Conservation (phyloP, 2,797 vertebrate species). For the Craterocephalus amniculus region DNA sequence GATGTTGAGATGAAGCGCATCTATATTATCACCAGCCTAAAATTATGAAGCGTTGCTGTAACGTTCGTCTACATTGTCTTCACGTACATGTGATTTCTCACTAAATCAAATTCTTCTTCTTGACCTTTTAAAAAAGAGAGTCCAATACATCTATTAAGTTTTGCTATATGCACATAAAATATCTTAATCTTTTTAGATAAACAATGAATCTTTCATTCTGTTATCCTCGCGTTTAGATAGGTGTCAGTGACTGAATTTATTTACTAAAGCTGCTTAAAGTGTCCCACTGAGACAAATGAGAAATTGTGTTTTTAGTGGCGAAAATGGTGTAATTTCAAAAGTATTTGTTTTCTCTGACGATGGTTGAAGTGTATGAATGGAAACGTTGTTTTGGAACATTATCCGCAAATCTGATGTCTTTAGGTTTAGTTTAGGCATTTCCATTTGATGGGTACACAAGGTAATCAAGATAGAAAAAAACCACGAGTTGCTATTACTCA, state of each 20-base stretch:
- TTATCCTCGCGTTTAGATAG: too few relatives aligned
- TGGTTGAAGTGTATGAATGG: background rate
- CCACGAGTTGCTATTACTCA: background rate
- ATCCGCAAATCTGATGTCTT: background rate
- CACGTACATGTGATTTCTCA: background rate
- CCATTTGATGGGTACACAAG: background rate
- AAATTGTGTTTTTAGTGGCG: background rate
- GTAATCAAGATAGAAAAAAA: too few relatives aligned
- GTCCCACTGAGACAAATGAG: background rate
- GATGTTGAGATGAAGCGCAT: conserved; percentile 59
- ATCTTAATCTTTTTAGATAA: too few relatives aligned
- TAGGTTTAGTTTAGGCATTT: background rate
- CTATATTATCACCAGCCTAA: conserved; percentile 29
- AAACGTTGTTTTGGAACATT: background rate
- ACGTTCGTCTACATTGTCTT: background rate
- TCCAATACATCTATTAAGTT: too few relatives aligned
- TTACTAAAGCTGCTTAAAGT: background rate
- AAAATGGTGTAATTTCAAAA: background rate
- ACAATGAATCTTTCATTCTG: too few relatives aligned
- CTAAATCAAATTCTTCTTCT: background rate
- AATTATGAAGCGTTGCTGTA: conserved; percentile 10
- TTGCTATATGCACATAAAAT: too few relatives aligned
- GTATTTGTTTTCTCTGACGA: background rate
- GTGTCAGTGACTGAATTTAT: too few relatives aligned
- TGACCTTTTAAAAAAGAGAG: background rate